These are phyloP conservation scores for Tipula lateralis DNA, from an alignment of 2,888 invertebrate genomes.

Conservation along the genomic window DNA sequence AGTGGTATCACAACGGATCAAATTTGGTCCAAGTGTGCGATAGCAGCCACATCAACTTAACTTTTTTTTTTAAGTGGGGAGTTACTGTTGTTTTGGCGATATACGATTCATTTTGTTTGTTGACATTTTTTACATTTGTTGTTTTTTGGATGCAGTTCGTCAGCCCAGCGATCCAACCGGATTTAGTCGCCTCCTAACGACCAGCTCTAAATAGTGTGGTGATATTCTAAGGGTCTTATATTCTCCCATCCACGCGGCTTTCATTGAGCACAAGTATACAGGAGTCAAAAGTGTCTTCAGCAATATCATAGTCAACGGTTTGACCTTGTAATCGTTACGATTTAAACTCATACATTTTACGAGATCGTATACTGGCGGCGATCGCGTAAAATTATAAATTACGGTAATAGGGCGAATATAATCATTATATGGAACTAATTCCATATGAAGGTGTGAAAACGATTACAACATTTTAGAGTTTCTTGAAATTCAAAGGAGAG, in stretches of 20 bases:
- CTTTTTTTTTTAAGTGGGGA: no score
- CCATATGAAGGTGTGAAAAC: neutral
- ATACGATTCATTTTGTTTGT: no score
- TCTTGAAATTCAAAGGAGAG: neutral
- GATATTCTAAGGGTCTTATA: neutral
- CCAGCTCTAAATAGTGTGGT: neutral
- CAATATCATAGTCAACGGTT: neutral
- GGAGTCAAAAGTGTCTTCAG: neutral
- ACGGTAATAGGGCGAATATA: neutral
- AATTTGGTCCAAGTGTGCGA: no score
- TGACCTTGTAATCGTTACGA: neutral
- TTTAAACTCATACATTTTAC: neutral
- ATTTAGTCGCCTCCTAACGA: no score
- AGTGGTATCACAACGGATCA: no score
- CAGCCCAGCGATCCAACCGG: no score
- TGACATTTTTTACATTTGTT: no score
- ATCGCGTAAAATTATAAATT: neutral
- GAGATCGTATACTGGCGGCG: neutral
- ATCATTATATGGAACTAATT: neutral
- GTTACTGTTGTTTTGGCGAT: no score
- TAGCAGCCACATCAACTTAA: no score
- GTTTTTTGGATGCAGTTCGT: no score
- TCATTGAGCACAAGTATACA: no score
- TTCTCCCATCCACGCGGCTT: no score
- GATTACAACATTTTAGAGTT: neutral